Conservation (phyloP, 1,140 invertebrate genomes). For the Babylonia areolata region DNA sequence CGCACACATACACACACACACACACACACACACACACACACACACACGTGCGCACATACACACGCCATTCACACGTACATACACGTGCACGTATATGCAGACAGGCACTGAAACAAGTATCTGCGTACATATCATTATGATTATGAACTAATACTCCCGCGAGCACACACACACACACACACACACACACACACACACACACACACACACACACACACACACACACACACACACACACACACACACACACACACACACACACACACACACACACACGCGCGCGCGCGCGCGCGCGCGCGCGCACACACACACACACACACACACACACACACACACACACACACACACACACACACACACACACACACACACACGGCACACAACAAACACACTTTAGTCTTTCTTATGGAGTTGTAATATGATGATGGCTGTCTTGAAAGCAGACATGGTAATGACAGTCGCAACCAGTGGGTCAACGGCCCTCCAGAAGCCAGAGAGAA, state of each 20-base stretch:
- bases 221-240: constrained; percentile 7
- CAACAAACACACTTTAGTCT: neutral
- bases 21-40: neutral
- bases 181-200: neutral
- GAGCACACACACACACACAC: neutral
- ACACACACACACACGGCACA: neutral
- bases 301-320: neutral
- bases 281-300: neutral
- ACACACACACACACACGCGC: neutral
- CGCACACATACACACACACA: neutral
- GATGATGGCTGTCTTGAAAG: too few relatives aligned
- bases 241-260: neutral
- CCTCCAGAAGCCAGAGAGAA: too few relatives aligned
- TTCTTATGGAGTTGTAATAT: too few relatives aligned
- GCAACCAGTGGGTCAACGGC: too few relatives aligned
- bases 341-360: neutral
- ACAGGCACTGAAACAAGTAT: too few relatives aligned
- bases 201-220: neutral
- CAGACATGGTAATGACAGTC: too few relatives aligned
- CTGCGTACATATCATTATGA: too few relatives aligned
- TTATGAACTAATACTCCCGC: too few relatives aligned
- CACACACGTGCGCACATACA: neutral
- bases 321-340: neutral
- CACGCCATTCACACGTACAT: too few relatives aligned
- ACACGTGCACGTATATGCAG: too few relatives aligned